Percentiles rank a stretch among this genome's conserved stretches.
Conservation (phyloP, 1,140 invertebrate genomes). For the Pentalonia nigronervosa region DNA sequence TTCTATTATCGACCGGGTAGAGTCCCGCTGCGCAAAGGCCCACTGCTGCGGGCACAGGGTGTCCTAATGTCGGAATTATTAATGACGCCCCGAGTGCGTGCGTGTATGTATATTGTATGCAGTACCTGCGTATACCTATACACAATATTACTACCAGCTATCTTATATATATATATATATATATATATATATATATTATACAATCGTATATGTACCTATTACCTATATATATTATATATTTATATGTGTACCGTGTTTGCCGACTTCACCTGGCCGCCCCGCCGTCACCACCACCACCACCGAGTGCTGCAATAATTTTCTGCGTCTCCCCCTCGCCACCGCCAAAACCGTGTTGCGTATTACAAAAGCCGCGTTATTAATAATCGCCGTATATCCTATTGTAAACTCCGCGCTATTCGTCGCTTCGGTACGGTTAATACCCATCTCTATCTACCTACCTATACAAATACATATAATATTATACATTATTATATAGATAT, state of each 20-base stretch:
- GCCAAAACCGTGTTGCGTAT: not conserved
- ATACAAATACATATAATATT: not conserved
- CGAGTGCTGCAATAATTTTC: conserved; percentile 51
- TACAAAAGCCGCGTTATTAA: conserved; percentile 55
- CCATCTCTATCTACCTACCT: not conserved
- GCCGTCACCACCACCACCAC: not conserved
- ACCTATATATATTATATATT: not conserved
- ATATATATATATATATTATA: not conserved
- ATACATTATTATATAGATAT: not conserved
- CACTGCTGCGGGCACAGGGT: conserved; percentile 32
- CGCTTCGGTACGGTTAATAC: not conserved
- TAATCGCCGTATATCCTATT: conserved; percentile 45
- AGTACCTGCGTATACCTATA: not conserved
- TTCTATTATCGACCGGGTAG: conserved; percentile 56
- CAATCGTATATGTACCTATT: too few species aligned
- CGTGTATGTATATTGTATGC: not conserved
- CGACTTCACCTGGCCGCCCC: conserved; percentile 48
- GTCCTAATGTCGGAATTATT: conserved; percentile 58
- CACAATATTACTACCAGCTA: not conserved
- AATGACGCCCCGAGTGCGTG: conserved; percentile 43
- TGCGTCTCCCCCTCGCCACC: not conserved
- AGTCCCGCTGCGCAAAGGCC: conserved; percentile 36
- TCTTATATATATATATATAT: not conserved
- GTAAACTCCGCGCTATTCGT: not conserved
- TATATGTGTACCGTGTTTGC: conserved; percentile 30